Evolutionary conservation across 2,113 vertebrate genomes (phyloP), one percentile per base, ranked within the genome.

Genomic region (Coracopsis vasa): DNA sequence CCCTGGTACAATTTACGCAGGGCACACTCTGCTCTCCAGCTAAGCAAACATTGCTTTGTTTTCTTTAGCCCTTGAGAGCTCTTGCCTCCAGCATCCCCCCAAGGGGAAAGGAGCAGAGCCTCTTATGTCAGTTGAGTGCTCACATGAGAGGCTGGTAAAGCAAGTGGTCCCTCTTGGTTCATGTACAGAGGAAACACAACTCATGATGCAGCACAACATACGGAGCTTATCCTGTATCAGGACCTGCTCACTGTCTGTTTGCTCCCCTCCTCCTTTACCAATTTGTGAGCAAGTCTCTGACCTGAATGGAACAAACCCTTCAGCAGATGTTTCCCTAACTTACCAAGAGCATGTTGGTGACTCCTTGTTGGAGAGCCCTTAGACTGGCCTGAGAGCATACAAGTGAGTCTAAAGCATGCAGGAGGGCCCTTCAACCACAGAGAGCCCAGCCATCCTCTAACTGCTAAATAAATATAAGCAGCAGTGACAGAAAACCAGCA

Each of bases 11-110:
- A 94, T 93, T 97, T 97, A 89, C 81, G 23, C 64, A 88, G 70
- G 87, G 91, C 91, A 90, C 89, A 65, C 93, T 96, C 87, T 80
- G 44, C 92, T 96, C 92, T 94, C 92, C 92, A 94, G 95, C 88
- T 93, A 95, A 96, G 95, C 81, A 97, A 97, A 97, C 95, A 96
- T 9, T 73, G 92, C 20, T 97, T 97, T 96, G 95, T 98, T 96
- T 97, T 94, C 93, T 83, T 86, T 95, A 96, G 96, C 89, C 82
- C 71, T 94, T 50, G 75, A 97, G 97, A 95, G 92, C 94, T 89
- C 95, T 97, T 92, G 70, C 89, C 65, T 93, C 39, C 78, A 92
- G 78, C 18, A 7, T 51, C 10, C 39, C 78, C 78, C 89, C 87
- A 89, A 70, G 88, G 60, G 86, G 75, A 95, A 95, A 95, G 86